phyloP scores from a whole-genome alignment of 2,113 vertebrate species.

The Varanus komodoensis region DNA sequence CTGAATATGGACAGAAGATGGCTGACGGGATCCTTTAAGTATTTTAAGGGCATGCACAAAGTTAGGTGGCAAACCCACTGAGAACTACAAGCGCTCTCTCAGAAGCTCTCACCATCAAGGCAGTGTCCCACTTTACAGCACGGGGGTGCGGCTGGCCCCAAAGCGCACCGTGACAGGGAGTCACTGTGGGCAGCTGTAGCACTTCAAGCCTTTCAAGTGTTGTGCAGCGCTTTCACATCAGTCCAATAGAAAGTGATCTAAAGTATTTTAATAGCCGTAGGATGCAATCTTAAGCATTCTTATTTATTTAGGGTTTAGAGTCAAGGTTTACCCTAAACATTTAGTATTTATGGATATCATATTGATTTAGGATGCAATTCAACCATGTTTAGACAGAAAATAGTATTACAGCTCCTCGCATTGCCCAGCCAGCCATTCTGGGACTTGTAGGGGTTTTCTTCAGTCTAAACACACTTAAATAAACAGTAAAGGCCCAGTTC shows the following conservation, averaged over 20 bases:
- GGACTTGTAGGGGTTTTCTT: no score
- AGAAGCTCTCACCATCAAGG: background rate
- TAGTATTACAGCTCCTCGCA: no score
- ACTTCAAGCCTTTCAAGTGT: background rate
- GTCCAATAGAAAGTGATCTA: background rate
- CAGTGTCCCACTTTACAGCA: constrained; percentile 15
- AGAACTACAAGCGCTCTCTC: background rate
- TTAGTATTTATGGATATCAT: no score
- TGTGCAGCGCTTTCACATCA: background rate
- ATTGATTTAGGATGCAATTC: no score
- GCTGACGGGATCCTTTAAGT: background rate
- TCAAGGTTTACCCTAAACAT: no score
- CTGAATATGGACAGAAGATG: constrained; percentile 28
- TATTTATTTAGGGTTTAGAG: no score
- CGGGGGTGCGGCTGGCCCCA: background rate
- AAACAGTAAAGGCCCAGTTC: background rate
- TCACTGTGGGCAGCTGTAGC: background rate
- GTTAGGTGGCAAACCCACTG: background rate
- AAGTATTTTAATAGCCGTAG: background rate
- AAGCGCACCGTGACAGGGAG: background rate
- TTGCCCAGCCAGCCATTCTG: no score
- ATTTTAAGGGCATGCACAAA: background rate
- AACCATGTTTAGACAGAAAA: no score
- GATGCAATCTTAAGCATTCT: no score
- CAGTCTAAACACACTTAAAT: background rate